Percentiles rank a stretch among this genome's conserved stretches.
phyloP scores from a whole-genome alignment of 2,113 vertebrate genomes.

The Sphaerodactylus townsendi region DNA sequence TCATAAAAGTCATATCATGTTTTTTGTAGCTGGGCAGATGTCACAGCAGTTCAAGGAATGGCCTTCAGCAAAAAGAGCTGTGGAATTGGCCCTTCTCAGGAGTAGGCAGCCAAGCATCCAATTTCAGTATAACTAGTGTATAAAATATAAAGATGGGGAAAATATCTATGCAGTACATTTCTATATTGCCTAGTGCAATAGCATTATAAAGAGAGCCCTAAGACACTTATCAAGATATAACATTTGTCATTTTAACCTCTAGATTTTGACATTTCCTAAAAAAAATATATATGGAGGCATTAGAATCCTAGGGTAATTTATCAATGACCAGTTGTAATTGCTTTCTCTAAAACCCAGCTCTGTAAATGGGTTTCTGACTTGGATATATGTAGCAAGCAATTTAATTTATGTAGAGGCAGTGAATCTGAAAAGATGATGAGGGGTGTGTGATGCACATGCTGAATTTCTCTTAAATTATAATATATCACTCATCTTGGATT shows the following conservation, averaged over 20 bases:
- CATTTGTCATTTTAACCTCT: not conserved
- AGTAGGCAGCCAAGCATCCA: not conserved
- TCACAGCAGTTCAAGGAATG: not conserved
- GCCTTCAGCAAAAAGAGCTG: not conserved
- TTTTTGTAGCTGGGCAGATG: not conserved
- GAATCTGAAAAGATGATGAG: slow-evolving; percentile 52
- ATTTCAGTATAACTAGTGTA: not conserved
- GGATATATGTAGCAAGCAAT: slow-evolving; percentile 40
- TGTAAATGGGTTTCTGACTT: slow-evolving; percentile 48
- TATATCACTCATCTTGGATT: slow-evolving; percentile 48
- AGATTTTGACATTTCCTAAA: not conserved
- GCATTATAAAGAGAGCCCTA: not conserved
- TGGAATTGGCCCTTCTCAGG: not conserved
- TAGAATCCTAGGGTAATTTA: slow-evolving; percentile 39
- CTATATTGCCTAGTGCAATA: not conserved
- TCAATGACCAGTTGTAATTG: slow-evolving; percentile 50
- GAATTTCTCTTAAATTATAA: slow-evolving; percentile 51
- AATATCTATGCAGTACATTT: not conserved
- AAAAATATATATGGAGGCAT: not conserved
- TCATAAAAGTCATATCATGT: no score
- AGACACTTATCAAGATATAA: slow-evolving; percentile 4
- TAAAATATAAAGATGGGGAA: no score
- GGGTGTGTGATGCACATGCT: slow-evolving; percentile 38
- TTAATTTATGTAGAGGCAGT: slow-evolving; percentile 51
- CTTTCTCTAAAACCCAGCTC: slow-evolving; percentile 41